Evolutionary conservation across 2,113 vertebrate genomes (phyloP).

Genomic region (Forbesichthys papilliferus): DNA sequence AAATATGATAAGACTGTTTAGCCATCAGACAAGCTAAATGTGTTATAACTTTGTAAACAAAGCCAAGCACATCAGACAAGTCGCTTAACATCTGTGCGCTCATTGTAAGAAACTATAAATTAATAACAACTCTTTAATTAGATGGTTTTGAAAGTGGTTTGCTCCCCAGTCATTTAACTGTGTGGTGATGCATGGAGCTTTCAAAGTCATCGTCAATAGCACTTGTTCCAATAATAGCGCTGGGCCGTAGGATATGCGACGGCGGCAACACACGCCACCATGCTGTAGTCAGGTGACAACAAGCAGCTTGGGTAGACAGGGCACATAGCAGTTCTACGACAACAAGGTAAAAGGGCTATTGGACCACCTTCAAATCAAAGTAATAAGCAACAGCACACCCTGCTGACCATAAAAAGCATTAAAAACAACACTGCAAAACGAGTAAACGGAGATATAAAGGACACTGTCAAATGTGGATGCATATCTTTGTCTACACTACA

Average conservation of each 20-base stretch:
- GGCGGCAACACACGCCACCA: slow-evolving; percentile 49
- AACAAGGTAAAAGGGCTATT: not conserved
- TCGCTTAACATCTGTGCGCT: slow-evolving; percentile 8
- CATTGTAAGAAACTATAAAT: not conserved
- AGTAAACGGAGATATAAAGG: no score
- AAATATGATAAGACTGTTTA: slow-evolving; percentile 13
- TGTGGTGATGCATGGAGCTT: slow-evolving; percentile 24
- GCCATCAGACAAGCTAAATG: slow-evolving; percentile 1
- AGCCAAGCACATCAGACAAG: slow-evolving; percentile 12
- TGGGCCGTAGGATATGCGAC: slow-evolving; percentile 56
- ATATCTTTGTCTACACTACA: no score
- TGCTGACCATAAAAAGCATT: slow-evolving; percentile 8
- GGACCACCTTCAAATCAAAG: not conserved
- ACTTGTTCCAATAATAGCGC: slow-evolving; percentile 76
- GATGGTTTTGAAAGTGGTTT: not conserved
- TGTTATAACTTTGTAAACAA: slow-evolving; percentile 1
- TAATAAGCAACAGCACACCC: slow-evolving; percentile 9
- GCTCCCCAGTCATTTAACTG: slow-evolving; percentile 10
- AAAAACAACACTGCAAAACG: no score
- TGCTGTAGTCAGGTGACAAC: slow-evolving; percentile 58
- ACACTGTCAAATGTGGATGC: no score
- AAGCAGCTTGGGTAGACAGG: slow-evolving; percentile 18
- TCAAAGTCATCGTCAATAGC: slow-evolving; percentile 61
- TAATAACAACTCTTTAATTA: not conserved
- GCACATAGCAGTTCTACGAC: not conserved